Evolutionary conservation across 2,888 invertebrate species (phyloP), one percentile per base, ranked within the genome.

Genomic region (Lepidochrysops patricia): DNA sequence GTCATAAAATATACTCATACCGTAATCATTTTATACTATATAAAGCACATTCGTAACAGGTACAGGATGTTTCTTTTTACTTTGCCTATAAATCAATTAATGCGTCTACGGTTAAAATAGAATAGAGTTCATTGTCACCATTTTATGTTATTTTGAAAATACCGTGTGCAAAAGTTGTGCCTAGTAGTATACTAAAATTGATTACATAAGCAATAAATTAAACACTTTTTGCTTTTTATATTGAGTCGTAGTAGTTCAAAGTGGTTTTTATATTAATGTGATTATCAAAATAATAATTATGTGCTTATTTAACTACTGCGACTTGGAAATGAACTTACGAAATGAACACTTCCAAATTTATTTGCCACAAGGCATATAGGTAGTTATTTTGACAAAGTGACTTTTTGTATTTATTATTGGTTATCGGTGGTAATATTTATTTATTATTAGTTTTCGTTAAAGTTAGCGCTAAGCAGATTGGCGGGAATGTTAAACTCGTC

Each of bases 131-230:
- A 37, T 15, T 37, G 15, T 19, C 37, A 15, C 15, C 15, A 15
- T 37, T 37, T 37, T 37, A 37, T 15, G 37, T 0, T 37, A 37
- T 37, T 5, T 43, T 43, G 19, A 43, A 43, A 43, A 43, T 61
- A 35, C 23, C 37, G 27, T 34, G 50, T 29, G 35, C 50, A 61
- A 63, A 64, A 63, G 50, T 59, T 43, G 23, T 19, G 23, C 19
- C 19, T 19, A 19, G n/a, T 19, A 19, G 15, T 19, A 19, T 43
- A 23, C 19, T 19, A 23, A 23, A 43, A 43, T 43, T 9, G 19
- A 19, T 43, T 43, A 43, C 19, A 43, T 43, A 43, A 43, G 43
- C 23, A 43, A 9, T 15, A 19, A 9, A 34, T 6, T 6, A 43
- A 19, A 2, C 15, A 9, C 15, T 6, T 6, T 15, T 5, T 15